phyloP scores from a whole-genome alignment of 2,888 invertebrate genomes.

The Brachylomia viminalis region DNA sequence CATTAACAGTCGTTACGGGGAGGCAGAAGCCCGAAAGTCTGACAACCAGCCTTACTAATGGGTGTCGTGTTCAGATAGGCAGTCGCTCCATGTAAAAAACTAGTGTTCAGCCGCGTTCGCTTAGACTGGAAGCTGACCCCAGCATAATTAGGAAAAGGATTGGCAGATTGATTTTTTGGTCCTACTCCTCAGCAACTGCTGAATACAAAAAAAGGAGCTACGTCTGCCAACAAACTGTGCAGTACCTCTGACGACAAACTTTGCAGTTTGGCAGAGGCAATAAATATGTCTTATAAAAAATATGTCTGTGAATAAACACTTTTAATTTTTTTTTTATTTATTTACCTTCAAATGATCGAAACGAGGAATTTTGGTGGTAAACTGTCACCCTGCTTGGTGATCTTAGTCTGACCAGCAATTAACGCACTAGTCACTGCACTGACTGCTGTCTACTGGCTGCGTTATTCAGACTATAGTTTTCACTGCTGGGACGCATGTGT shows the following conservation, averaged over 20 bases:
- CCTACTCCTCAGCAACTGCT: neutral
- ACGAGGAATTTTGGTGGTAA: neutral
- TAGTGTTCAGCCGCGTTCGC: neutral
- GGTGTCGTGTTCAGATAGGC: neutral
- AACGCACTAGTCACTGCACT: neutral
- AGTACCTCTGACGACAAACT: too few relatives aligned
- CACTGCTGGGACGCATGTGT: neutral
- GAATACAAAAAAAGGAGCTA: too few relatives aligned
- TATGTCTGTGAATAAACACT: too few relatives aligned
- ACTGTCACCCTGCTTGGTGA: too few relatives aligned
- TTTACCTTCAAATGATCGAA: neutral
- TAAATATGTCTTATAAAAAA: too few relatives aligned
- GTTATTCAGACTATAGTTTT: neutral
- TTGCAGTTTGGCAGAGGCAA: too few relatives aligned
- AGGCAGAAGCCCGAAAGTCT: neutral
- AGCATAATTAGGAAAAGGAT: neutral
- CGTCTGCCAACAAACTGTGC: too few relatives aligned
- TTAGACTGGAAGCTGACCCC: neutral
- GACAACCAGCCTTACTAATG: neutral
- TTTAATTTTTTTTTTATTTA: too few relatives aligned
- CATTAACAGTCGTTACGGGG: neutral
- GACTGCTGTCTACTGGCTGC: neutral
- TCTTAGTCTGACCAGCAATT: neutral
- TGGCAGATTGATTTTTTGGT: neutral
- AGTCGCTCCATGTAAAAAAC: neutral